Evolutionary conservation across 2,797 vertebrate genomes (phyloP).

Genomic region (Cynodonichthys magdalenae): DNA sequence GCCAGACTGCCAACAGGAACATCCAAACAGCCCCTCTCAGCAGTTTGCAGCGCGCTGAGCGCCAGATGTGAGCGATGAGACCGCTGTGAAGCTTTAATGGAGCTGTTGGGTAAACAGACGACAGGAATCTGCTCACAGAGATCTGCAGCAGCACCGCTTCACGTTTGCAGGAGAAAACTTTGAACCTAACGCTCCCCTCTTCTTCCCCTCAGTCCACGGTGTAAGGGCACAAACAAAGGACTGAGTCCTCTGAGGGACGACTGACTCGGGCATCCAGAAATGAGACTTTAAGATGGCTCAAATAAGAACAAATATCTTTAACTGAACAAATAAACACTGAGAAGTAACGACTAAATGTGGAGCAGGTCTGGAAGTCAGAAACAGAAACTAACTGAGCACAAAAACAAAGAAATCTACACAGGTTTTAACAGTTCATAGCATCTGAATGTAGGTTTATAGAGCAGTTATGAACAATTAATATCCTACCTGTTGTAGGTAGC

Average conservation of each 20-base stretch:
- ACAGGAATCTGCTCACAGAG: slow-evolving; percentile 36
- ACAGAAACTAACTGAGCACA: background rate
- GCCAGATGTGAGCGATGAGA: slow-evolving; percentile 47
- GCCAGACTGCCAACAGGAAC: slow-evolving; percentile 20
- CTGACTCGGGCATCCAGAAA: too few relatives aligned
- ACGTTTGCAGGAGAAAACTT: background rate
- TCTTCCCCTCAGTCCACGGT: background rate
- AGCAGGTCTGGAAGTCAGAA: background rate
- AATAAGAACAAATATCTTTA: background rate
- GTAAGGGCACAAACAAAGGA: background rate
- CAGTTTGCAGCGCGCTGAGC: slow-evolving; percentile 15
- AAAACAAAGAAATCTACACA: too few relatives aligned
- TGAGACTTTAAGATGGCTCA: too few relatives aligned
- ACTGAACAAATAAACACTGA: background rate
- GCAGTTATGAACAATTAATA: too few relatives aligned
- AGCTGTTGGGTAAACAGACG: slow-evolving; percentile 28
- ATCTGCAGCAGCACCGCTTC: slow-evolving; percentile 10
- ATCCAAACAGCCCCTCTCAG: slow-evolving; percentile 34
- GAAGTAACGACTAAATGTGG: background rate
- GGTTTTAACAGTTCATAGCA: too few relatives aligned
- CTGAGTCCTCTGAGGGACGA: too few relatives aligned
- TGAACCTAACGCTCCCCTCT: background rate
- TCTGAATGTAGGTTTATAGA: too few relatives aligned
- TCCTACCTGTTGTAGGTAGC: too few relatives aligned
- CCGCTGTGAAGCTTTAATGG: slow-evolving; percentile 51